Evolutionary conservation across 1,140 invertebrate species (phyloP).

Genomic region (Hycleus cichorii): DNA sequence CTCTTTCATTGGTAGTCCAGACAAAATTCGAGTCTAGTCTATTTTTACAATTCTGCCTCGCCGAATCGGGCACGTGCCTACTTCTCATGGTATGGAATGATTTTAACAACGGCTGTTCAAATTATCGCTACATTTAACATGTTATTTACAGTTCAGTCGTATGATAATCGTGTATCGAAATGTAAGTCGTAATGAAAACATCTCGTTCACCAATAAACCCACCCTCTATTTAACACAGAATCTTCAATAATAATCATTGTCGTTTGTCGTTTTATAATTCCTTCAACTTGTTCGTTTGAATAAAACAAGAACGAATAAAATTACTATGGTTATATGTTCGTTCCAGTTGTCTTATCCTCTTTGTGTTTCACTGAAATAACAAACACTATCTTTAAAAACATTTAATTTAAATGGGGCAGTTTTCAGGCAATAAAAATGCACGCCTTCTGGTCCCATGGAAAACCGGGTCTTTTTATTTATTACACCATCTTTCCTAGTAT

Average conservation of each 20-base stretch:
- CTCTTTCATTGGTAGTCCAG: no score
- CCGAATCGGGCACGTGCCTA: constrained; percentile 8
- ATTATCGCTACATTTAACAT: constrained; percentile 15
- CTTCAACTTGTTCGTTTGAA: no score
- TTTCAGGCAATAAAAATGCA: constrained; percentile 44
- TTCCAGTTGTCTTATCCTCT: no score
- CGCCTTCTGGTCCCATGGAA: constrained; percentile 42
- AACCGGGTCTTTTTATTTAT: constrained; percentile 43
- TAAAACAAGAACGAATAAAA: no score
- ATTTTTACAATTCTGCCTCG: constrained; percentile 15
- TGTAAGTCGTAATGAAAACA: constrained; percentile 13
- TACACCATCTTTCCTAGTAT: constrained; percentile 15
- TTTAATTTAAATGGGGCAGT: constrained; percentile 44
- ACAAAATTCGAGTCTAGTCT: constrained; percentile 1
- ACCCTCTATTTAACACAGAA: no score
- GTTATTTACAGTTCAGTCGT: constrained; percentile 11
- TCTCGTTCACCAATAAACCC: not conserved
- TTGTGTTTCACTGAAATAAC: not conserved
- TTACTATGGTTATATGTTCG: no score
- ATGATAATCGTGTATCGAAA: constrained; percentile 13
- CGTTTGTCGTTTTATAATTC: no score
- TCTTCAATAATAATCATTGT: no score
- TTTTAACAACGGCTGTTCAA: constrained; percentile 8
- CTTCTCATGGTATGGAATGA: constrained; percentile 9
- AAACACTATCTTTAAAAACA: constrained; percentile 35